Evolutionary conservation across 2,113 vertebrate genomes (phyloP), one percentile per base, ranked within the genome.

Genomic region (Onychostoma macrolepis): DNA sequence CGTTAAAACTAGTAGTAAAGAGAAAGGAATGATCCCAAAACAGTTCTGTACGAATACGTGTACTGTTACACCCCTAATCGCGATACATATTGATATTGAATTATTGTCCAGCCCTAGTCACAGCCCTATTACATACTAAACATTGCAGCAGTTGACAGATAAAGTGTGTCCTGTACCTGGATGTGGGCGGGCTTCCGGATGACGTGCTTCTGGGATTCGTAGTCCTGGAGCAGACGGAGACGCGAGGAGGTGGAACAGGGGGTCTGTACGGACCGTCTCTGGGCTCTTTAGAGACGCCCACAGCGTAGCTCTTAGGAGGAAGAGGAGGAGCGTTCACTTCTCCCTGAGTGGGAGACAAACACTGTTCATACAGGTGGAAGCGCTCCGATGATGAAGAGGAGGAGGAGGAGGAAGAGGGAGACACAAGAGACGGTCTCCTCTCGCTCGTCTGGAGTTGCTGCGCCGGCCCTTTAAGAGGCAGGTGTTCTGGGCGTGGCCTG

Each of bases 241-340:
- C 41, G 5, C 80, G 65, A 0, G 80, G 90, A 0, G 91, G 92
- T 1, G 91, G 88, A 75, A 88, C 26, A 0, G 92, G 92, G 3
- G 81, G 89, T 6, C 90, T 91, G 4, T 82, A n/a, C 79, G 4
- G 72, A 7, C 7, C 26, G 74, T 17, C 92, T 88, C 91, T 90
- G 28, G 86, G 84, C 1, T 90, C 83, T 24, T 87, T 67, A 6
- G 89, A 93, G 0, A 17, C 45, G 19, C 94, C 94, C 69, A 91
- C 17, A 12, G 90, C 85, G 43, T 94, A 92, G 7, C 92, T 88
- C 91, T 98, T 94, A 88, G 95, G 92, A 3, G 97, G 93, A 91
- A 95, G 93, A 0, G 92, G 96, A 58, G 94, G 95, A 85, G 91
- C 85, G 26, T 6, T 38, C 41, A 0, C 88, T 85, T 19, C 83